Evolutionary conservation across 2,113 vertebrate genomes (phyloP).

Genomic region (Gymnobelideus leadbeateri): DNA sequence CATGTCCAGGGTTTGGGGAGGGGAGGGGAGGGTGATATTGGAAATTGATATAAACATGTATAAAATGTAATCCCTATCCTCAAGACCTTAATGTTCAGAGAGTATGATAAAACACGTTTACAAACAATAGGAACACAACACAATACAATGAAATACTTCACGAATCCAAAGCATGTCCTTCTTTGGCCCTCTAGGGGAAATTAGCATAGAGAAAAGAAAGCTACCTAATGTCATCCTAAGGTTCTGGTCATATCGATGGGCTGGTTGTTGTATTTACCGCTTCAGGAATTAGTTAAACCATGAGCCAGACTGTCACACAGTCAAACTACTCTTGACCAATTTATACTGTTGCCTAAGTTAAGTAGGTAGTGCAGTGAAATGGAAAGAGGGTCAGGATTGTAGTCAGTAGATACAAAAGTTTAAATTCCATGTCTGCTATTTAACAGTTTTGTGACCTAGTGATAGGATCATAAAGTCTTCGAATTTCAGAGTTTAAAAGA

Average conservation of each 20-base stretch:
- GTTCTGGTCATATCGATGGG: not conserved
- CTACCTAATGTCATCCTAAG: not conserved
- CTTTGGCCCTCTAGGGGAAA: not conserved
- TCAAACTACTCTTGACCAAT: not conserved
- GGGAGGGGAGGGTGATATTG: not conserved
- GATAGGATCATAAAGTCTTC: not conserved
- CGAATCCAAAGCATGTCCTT: not conserved
- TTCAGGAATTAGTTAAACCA: not conserved
- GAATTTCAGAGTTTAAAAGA: not conserved
- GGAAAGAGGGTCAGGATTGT: not conserved
- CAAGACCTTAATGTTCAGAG: not conserved
- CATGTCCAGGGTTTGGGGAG: not conserved
- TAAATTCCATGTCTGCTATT: not conserved
- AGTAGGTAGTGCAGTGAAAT: not conserved
- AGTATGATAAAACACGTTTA: not conserved
- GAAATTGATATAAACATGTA: not conserved
- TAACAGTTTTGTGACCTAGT: not conserved
- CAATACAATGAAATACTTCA: not conserved
- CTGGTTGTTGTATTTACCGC: not conserved
- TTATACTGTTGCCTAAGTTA: not conserved
- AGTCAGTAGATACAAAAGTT: not conserved
- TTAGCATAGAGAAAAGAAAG: not conserved
- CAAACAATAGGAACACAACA: not conserved
- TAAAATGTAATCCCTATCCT: not conserved
- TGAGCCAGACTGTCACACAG: not conserved